Percentiles rank a stretch among this genome's conserved stretches.
phyloP scores from a whole-genome alignment of 2,888 invertebrate species.

The Orthosia gracilis region DNA sequence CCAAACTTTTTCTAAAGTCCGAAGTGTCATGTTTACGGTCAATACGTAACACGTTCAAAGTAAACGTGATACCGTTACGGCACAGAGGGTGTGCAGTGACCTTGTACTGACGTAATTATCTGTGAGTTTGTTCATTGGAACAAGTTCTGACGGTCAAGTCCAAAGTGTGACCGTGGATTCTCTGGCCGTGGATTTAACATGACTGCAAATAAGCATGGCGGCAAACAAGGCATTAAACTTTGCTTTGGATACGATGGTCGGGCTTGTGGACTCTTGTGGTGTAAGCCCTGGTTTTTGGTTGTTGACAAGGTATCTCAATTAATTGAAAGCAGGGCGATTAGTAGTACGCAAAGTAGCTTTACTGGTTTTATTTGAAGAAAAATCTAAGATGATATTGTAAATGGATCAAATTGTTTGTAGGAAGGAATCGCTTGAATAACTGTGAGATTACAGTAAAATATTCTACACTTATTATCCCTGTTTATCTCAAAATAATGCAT shows the following conservation, averaged over 20 bases:
- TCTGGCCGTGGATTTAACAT: conserved; percentile 14
- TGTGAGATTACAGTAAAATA: too few relatives aligned
- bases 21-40: not conserved
- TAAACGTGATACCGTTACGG: conserved; percentile 22
- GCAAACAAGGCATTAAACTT: conserved; percentile 28
- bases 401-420: too few relatives aligned
- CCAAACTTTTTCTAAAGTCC: not conserved
- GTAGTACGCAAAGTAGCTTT: not conserved
- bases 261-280: not conserved
- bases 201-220: conserved; percentile 28
- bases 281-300: not conserved
- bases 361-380: too few relatives aligned
- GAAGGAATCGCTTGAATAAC: too few relatives aligned
- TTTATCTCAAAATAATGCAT: too few relatives aligned
- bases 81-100: conserved; percentile 56
- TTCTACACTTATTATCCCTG: too few relatives aligned
- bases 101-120: conserved; percentile 50
- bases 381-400: too few relatives aligned
- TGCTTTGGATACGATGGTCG: not conserved
- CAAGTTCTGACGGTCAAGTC: conserved; percentile 51
- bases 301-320: not conserved
- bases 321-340: not conserved
- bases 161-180: conserved; percentile 35
- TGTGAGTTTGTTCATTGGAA: conserved; percentile 55
- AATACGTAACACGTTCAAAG: conserved; percentile 25